Evolutionary conservation across 2,113 vertebrate genomes (phyloP).

Genomic region (Crotophaga sulcirostris): DNA sequence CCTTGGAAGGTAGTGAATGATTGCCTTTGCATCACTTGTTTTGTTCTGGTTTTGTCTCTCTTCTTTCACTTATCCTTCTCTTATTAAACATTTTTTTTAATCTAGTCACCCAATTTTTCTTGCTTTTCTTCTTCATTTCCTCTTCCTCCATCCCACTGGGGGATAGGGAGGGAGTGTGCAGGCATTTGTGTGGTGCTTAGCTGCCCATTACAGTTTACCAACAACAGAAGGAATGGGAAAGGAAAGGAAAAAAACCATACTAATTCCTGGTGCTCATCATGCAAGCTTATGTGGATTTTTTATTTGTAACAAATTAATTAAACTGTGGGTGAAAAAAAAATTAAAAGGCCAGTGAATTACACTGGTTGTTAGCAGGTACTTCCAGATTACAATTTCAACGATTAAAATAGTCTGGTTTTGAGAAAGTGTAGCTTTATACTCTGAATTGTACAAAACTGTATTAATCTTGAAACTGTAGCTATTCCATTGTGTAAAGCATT

Average conservation of each 20-base stretch:
- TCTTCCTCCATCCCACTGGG: neutral
- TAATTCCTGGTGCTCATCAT: neutral
- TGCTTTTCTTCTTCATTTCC: neutral
- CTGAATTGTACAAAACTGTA: neutral
- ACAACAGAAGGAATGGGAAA: neutral
- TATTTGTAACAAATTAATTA: neutral
- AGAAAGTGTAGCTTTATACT: neutral
- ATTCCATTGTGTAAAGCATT: neutral
- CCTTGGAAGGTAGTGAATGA: neutral
- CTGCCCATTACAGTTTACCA: neutral
- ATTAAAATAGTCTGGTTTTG: neutral
- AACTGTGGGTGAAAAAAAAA: neutral
- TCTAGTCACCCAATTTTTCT: neutral
- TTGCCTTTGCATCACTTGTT: neutral
- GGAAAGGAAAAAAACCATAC: neutral
- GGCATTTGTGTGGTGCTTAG: neutral
- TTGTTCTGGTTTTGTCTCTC: neutral
- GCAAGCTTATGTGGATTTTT: neutral
- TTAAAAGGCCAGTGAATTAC: neutral
- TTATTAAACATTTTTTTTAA: neutral
- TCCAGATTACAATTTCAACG: neutral
- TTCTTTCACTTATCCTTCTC: neutral
- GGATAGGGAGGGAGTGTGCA: neutral
- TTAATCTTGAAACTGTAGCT: constrained; percentile 17
- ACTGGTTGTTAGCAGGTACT: neutral